Percentiles rank a stretch among this genome's conserved stretches.
phyloP scores from a whole-genome alignment of 2,797 vertebrate species.

The Mionectes olivaceus region DNA sequence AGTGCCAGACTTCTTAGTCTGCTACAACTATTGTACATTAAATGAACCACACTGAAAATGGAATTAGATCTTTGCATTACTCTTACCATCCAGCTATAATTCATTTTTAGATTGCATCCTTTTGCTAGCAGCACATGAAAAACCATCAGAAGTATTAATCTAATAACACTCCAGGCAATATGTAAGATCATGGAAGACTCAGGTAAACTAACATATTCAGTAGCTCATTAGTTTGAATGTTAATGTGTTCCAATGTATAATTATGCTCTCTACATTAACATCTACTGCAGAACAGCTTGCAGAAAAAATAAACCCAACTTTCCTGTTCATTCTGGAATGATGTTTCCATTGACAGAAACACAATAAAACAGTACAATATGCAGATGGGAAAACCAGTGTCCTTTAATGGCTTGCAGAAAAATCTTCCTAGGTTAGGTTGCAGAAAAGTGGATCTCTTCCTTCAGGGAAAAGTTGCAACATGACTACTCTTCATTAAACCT shows the following conservation, averaged over 20 bases:
- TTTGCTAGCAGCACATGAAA: constrained; percentile 17
- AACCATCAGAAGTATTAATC: background rate
- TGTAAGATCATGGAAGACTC: background rate
- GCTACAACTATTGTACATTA: constrained; percentile 22
- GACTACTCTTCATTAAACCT: background rate
- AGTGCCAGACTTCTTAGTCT: background rate
- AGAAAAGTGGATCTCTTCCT: background rate
- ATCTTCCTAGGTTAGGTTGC: background rate
- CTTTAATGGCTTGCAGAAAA: background rate
- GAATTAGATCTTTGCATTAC: constrained; percentile 43
- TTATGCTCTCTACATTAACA: background rate
- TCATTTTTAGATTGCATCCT: constrained; percentile 32
- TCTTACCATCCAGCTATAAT: constrained; percentile 21
- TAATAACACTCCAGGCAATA: constrained; percentile 19
- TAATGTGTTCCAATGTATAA: background rate
- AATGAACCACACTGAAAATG: constrained; percentile 46
- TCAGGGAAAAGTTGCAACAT: background rate
- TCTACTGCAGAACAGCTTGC: background rate
- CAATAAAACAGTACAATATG: background rate
- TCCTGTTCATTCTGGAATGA: background rate
- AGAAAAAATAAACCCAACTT: background rate
- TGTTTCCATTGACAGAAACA: background rate
- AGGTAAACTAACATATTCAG: constrained; percentile 18
- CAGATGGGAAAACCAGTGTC: background rate
- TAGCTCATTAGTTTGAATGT: background rate